Evolutionary conservation across 1,140 invertebrate genomes (phyloP).

Genomic region (Amyelois transitella): DNA sequence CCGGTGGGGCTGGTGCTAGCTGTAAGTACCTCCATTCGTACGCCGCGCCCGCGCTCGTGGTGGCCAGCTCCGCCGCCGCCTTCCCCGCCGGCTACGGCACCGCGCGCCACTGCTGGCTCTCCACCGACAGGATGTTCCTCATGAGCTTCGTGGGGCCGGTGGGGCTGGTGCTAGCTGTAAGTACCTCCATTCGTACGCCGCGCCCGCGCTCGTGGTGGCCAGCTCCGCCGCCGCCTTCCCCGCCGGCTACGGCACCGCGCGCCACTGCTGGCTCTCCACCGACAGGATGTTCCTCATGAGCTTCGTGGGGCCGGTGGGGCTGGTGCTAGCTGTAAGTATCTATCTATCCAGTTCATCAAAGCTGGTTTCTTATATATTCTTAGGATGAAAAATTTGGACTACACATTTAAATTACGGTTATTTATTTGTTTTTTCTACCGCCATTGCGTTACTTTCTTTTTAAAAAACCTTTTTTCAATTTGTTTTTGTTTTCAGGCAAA

Average conservation of each 20-base stretch:
- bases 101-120: conserved; percentile 89
- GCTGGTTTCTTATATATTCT: too few species aligned
- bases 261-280: conserved; percentile 91
- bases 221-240: conserved; percentile 87
- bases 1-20: conserved; percentile 89
- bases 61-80: conserved; percentile 84
- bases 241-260: conserved; percentile 88
- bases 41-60: conserved; percentile 84
- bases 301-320: conserved; percentile 92
- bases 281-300: conserved; percentile 93
- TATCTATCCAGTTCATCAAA: too few species aligned
- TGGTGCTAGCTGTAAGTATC: conserved; percentile 88
- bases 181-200: conserved; percentile 88
- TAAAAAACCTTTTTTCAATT: too few species aligned
- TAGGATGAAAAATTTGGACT: too few species aligned
- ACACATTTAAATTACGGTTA: too few species aligned
- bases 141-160: conserved; percentile 96
- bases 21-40: conserved; percentile 91
- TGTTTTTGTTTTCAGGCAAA: conserved; percentile 81
- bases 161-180: conserved; percentile 87
- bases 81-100: conserved; percentile 92
- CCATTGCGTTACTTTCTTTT: too few species aligned
- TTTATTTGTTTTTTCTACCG: too few species aligned
- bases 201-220: conserved; percentile 83
- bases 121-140: conserved; percentile 90